phyloP scores from a whole-genome alignment of 2,113 vertebrate species.

The Herpetotheres cachinnans region DNA sequence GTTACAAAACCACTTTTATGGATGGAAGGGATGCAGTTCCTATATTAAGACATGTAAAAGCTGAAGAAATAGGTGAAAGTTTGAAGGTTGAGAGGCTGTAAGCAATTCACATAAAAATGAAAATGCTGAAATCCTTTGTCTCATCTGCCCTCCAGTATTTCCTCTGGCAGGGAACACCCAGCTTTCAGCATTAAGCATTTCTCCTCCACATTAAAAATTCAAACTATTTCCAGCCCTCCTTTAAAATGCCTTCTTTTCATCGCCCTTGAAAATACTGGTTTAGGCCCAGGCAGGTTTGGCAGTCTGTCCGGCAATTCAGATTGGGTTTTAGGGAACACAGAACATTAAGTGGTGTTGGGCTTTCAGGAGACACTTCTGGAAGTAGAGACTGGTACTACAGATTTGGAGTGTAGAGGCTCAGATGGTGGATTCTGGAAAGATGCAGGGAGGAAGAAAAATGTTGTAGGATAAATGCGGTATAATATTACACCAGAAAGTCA shows the following conservation, averaged over 20 bases:
- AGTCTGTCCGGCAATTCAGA: neutral
- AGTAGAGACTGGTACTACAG: neutral
- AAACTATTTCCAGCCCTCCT: neutral
- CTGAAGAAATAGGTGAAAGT: neutral
- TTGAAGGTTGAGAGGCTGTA: neutral
- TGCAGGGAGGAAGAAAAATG: neutral
- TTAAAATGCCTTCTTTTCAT: neutral
- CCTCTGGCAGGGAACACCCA: neutral
- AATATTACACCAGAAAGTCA: neutral
- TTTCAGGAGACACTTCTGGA: neutral
- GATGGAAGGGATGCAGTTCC: neutral
- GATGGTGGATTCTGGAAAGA: neutral
- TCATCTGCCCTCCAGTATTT: neutral
- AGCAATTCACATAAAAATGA: neutral
- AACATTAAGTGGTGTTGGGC: neutral
- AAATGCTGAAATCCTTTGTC: neutral
- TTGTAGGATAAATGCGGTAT: neutral
- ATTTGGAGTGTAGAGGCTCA: neutral
- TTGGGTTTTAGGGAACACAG: neutral
- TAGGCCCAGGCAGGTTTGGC: neutral
- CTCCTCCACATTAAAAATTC: neutral
- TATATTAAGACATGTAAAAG: neutral
- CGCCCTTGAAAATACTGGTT: neutral
- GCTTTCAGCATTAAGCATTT: neutral
- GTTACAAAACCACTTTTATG: neutral